Evolutionary conservation across 2,888 invertebrate species (phyloP), one percentile per base, ranked within the genome.

Genomic region (Vannuccia rotundouncinata): DNA sequence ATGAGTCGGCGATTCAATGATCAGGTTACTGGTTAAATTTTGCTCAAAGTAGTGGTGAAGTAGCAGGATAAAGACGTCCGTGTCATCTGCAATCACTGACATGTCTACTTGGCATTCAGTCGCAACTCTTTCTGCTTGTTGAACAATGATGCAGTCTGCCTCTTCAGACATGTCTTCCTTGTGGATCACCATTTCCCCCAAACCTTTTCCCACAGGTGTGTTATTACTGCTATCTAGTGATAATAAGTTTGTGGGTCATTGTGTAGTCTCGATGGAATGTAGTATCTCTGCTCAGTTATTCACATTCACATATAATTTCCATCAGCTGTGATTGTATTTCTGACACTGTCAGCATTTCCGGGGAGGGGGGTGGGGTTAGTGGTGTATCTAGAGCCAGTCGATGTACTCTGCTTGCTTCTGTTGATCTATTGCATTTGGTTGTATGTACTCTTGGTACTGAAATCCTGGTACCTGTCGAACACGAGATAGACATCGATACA

Each of bases 301-400:
- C 22, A n/a, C n/a, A n/a, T n/a, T n/a, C n/a, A 75, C 82, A 83
- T n/a, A 82, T 83, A 1, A 82, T 29, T 29, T 81, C 82, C 29
- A 82, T 83, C 59, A 83, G 79, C 75, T 82, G 82, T 1, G 31
- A 31, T 74, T 81, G 81, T 27, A 82, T 83, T 78, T 45, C 79
- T 2, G 81, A 80, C 13, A 82, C 81, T 25, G 80, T 81, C n/a
- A 83, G 80, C n/a, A n/a, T n/a, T n/a, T n/a, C n/a, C n/a, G n/a
- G n/a, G n/a, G n/a, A n/a, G n/a, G n/a, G n/a, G 17, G 79, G 74
- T 17, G 82, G 28, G 25, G 82, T 82, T 31, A 83, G 66, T 66
- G 60, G 82, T 29, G 77, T 82, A 13, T 27, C 31, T 25, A 81
- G 27, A 10, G 17, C 29, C 30, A 82, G 74, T 59, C 45, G 31